Base-by-base conservation (phyloP, 1,140 invertebrate species). In the Cardiocondyla obscurior region DNA sequence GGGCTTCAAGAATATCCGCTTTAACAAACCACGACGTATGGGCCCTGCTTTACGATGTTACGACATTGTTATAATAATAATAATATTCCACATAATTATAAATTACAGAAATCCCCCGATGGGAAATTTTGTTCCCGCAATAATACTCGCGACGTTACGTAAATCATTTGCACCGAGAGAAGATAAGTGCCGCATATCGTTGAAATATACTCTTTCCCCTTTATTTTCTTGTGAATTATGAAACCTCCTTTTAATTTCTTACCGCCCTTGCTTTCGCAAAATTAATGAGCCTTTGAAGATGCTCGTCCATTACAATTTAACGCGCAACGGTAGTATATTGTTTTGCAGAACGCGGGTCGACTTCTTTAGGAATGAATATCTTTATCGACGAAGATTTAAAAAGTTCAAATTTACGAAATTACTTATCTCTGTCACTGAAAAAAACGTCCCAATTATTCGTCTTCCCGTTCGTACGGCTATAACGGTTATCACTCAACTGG, bases 51-150 rank as follows among this genome's bases (percentile, higher is more conserved):
- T 19, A 33, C 19, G 10, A 58, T 36, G 5, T 33, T 19, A 51
- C 7, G 3, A 25, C 33, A 51, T 76, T 73, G 12, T 57, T 57
- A 14, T 72, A 72, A n/a, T n/a, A n/a, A n/a, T n/a, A n/a, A n/a
- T n/a, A n/a, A n/a, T n/a, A n/a, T n/a, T n/a, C n/a, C n/a, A n/a
- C n/a, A n/a, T n/a, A n/a, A n/a, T n/a, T n/a, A n/a, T n/a, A n/a
- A n/a, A n/a, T n/a, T n/a, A n/a, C n/a, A n/a, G n/a, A n/a, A n/a
- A n/a, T n/a, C n/a, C n/a, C n/a, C n/a, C n/a, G n/a, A n/a, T n/a
- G n/a, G n/a, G n/a, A n/a, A n/a, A n/a, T n/a, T n/a, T n/a, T n/a
- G n/a, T n/a, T n/a, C n/a, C n/a, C n/a, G n/a, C n/a, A n/a, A n/a
- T 58, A 46, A 46, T 8, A 62, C 64, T 62, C 3, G 10, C 1